phyloP scores from a whole-genome alignment of 2,113 vertebrate species.

The Tetrax tetrax region DNA sequence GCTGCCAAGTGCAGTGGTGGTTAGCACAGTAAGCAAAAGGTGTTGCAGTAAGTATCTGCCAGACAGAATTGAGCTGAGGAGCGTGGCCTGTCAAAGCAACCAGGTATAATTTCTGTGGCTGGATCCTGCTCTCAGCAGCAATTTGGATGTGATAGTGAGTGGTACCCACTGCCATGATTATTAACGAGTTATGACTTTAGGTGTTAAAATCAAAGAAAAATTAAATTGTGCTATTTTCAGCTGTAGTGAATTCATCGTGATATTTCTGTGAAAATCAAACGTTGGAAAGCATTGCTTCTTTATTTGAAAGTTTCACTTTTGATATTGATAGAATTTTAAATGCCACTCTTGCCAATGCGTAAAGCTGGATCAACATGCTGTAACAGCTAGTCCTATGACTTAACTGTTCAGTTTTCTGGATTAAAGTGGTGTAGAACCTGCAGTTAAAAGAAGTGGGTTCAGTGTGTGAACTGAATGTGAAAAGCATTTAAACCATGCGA shows the following conservation, averaged over 20 bases:
- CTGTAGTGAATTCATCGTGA: background rate
- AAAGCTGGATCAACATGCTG: background rate
- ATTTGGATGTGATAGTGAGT: accelerated
- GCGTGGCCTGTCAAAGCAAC: background rate
- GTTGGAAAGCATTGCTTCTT: background rate
- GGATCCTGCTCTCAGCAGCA: background rate
- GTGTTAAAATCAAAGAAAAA: background rate
- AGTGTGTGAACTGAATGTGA: background rate
- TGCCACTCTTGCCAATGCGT: background rate
- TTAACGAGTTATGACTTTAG: background rate
- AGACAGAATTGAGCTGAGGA: background rate
- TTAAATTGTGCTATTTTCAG: background rate
- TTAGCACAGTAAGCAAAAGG: background rate
- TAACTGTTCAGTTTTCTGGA: background rate
- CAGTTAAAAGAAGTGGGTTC: background rate
- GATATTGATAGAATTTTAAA: background rate
- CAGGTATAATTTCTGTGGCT: background rate
- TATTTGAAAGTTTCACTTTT: background rate
- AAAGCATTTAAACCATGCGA: background rate
- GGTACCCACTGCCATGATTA: accelerated
- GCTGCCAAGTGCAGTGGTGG: background rate
- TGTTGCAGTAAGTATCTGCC: background rate
- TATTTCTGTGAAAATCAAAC: background rate
- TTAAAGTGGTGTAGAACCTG: background rate
- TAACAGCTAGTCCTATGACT: background rate